phyloP scores from a whole-genome alignment of 2,113 vertebrate genomes.

The Bettongia penicillata region DNA sequence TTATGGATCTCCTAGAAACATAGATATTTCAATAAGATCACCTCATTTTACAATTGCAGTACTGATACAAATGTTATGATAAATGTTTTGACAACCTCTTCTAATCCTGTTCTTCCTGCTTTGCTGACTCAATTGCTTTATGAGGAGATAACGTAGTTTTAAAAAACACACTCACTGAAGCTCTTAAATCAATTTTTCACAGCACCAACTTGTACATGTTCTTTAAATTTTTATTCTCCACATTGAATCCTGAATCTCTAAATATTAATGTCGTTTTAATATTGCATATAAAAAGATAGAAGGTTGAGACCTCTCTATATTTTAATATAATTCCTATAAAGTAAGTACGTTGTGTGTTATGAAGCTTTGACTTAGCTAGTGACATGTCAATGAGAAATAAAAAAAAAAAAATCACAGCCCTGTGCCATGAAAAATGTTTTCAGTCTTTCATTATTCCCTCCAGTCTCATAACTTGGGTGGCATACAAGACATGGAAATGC shows the following conservation, averaged over 20 bases:
- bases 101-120: constrained; percentile 26
- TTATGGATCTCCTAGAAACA: not conserved
- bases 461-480: constrained; percentile 67
- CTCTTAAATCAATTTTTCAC: constrained; percentile 62
- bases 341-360: constrained; percentile 67
- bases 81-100: constrained; percentile 60
- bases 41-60: not conserved
- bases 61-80: not conserved
- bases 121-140: constrained; percentile 29
- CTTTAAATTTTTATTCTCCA: constrained; percentile 75
- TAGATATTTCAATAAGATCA: constrained; percentile 21
- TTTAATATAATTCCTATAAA: constrained; percentile 73
- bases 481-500: constrained; percentile 72
- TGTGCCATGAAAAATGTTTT: constrained; percentile 49
- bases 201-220: constrained; percentile 62
- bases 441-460: constrained; percentile 75
- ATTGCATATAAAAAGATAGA: constrained; percentile 73
- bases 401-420: constrained; percentile 68
- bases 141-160: constrained; percentile 55
- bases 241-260: constrained; percentile 68
- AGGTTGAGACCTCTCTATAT: constrained; percentile 73
- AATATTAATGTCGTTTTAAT: constrained; percentile 80
- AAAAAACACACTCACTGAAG: constrained; percentile 22
- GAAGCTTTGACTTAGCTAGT: constrained; percentile 72
- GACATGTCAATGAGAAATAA: constrained; percentile 68